phyloP scores from a whole-genome alignment of 2,888 invertebrate genomes.

The Acleris holmiana region DNA sequence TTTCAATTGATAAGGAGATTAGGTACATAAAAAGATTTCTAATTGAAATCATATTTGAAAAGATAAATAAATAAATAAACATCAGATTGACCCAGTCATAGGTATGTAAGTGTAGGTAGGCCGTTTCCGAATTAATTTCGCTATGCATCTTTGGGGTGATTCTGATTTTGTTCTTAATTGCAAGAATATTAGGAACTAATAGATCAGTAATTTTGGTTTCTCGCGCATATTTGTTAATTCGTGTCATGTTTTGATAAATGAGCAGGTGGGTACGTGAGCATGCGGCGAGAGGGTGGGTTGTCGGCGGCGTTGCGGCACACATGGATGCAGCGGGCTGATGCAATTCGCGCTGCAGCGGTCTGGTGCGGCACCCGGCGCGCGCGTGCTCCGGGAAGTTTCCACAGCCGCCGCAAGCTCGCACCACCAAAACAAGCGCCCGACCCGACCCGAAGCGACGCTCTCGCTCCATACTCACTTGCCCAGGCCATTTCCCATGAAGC shows the following conservation, averaged over 20 bases:
- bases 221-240: too few relatives aligned
- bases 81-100: background rate
- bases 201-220: too few relatives aligned
- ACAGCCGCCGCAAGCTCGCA: slow-evolving; percentile 38
- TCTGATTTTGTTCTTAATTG: background rate
- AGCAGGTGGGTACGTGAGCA: background rate
- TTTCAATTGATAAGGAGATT: too few relatives aligned
- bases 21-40: too few relatives aligned
- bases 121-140: slow-evolving; percentile 24
- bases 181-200: too few relatives aligned
- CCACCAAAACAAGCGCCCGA: slow-evolving; percentile 36
- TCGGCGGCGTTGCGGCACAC: slow-evolving; percentile 1
- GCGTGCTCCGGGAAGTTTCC: slow-evolving; percentile 65
- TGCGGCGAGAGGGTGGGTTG: slow-evolving; percentile 2
- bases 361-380: slow-evolving; percentile 51
- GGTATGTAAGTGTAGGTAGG: background rate
- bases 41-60: too few relatives aligned
- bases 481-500: slow-evolving; percentile 18
- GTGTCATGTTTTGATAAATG: background rate
- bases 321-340: slow-evolving; percentile 46
- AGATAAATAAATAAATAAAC: too few relatives aligned
- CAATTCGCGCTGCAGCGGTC: slow-evolving; percentile 41
- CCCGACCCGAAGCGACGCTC: slow-evolving; percentile 27
- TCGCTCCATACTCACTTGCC: slow-evolving; percentile 45
- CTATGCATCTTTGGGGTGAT: slow-evolving; percentile 23